Percentiles rank a stretch among this genome's conserved stretches.
Evolutionary conservation across 2,797 vertebrate species (phyloP).

Genomic region (Zenarchopterus dispar): DNA sequence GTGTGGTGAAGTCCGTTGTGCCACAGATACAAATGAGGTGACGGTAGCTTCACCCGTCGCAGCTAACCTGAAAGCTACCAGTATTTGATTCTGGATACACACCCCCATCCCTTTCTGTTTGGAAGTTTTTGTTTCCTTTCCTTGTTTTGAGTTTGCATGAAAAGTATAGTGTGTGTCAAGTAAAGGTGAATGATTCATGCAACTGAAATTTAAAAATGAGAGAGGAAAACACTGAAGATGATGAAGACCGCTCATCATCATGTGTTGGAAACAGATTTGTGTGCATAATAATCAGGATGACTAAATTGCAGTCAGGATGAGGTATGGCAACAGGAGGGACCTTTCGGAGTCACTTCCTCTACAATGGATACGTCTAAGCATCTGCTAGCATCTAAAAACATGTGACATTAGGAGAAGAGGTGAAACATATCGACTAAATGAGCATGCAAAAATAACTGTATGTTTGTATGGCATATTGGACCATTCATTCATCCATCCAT

Average conservation of each 20-base stretch:
- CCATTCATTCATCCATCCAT: conserved; percentile 1
- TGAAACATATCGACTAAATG: conserved; percentile 19
- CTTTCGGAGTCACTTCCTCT: conserved; percentile 41
- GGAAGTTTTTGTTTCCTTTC: not conserved
- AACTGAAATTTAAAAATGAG: conserved; percentile 36
- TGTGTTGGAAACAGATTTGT: conserved; percentile 74
- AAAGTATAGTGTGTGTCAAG: conserved; percentile 21
- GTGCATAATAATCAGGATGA: conserved; percentile 79
- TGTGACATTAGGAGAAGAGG: conserved; percentile 35
- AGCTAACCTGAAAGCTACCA: conserved; percentile 17
- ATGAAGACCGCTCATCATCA: conserved; percentile 31
- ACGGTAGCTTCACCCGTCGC: conserved; percentile 17
- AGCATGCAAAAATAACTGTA: conserved; percentile 26
- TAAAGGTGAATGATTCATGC: conserved; percentile 32
- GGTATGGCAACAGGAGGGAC: conserved; percentile 53
- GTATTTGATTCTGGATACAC: not conserved
- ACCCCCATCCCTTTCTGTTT: too few relatives aligned
- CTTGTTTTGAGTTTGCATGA: conserved; percentile 15
- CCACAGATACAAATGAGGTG: conserved; percentile 11
- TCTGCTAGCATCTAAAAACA: conserved; percentile 60
- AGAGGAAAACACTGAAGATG: conserved; percentile 31
- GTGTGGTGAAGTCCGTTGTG: conserved; percentile 32
- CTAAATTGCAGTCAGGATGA: conserved; percentile 60
- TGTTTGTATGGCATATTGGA: conserved; percentile 8
- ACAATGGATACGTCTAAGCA: conserved; percentile 50